Percentiles rank a stretch among this genome's conserved stretches.
Evolutionary conservation across 2,888 invertebrate species (phyloP).

Genomic region (Ophion obscuratus): DNA sequence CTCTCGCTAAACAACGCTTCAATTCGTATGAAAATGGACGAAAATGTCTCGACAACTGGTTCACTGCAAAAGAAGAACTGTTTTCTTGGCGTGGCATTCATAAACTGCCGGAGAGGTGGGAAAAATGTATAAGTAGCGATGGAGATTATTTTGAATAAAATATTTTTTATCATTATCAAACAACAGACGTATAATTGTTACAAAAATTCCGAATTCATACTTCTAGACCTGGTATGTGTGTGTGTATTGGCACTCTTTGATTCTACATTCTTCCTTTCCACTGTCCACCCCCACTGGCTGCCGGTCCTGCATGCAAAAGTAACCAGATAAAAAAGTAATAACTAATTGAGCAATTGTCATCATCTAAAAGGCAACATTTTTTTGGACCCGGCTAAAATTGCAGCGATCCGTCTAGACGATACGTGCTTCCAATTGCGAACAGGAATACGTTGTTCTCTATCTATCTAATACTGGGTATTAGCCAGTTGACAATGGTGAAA

Average conservation of each 20-base stretch:
- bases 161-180: too few relatives aligned
- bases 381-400: not conserved
- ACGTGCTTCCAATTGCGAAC: not conserved
- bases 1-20: too few relatives aligned
- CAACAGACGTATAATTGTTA: too few relatives aligned
- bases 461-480: too few relatives aligned
- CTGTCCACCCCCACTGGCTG: not conserved
- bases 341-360: not conserved
- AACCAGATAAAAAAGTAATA: not conserved
- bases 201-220: too few relatives aligned
- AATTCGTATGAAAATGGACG: too few relatives aligned
- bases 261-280: not conserved
- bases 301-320: not conserved
- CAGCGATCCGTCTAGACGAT: not conserved
- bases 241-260: not conserved
- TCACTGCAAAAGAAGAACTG: too few relatives aligned
- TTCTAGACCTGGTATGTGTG: not conserved
- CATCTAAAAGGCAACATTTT: not conserved
- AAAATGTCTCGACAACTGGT: too few relatives aligned
- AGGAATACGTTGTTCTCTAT: not conserved
- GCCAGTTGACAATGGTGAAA: not conserved
- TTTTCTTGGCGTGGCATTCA: too few relatives aligned
- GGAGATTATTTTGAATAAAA: too few relatives aligned
- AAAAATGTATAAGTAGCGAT: too few relatives aligned
- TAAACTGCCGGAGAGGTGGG: too few relatives aligned